Evolutionary conservation across 2,888 invertebrate genomes (phyloP), one percentile per base, ranked within the genome.

Genomic region (Calliphora vomitoria): DNA sequence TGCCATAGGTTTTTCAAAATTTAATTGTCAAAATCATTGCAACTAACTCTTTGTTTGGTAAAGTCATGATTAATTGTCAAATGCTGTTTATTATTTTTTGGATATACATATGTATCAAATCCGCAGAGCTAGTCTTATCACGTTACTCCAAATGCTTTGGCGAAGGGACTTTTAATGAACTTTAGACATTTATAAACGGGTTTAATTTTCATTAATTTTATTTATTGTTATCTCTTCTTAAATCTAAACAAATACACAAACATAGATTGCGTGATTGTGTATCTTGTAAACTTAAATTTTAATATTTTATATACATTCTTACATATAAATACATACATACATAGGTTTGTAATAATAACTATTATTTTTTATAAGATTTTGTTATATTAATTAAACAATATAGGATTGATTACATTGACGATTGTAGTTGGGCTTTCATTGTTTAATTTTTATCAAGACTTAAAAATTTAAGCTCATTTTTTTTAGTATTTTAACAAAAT

Each of bases 321-420:
- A 71, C 55, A 66, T 44, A 53, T 41, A 68, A 35, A 44, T 75
- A 62, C 25, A 38, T 71, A 68, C 35, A 41, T 18, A 50, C 47
- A 38, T n/a, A 15, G 3, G 6, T 44, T 79, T 79, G n/a, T 50
- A 38, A 15, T 31, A 41, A 41, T 64, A 53, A 13, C 18, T 78
- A 10, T 18, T 55, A 13, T 66, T 50, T 53, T 60, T 68, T 47
- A 47, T 75, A 53, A 68, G 20, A 47, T 76, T 41, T 76, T 69
- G 4, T 82, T 68, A 8, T 41, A 66, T 75, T 25, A 74, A 47
- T 79, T 72, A 58, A 80, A 82, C 38, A 75, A 64, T 80, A 55
- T 25, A 86, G 58, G 74, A 86, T 53, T 74, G 20, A 74, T 80
- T 83, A 78, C 44, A 83, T 80, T 83, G 69, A 76, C 80, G 83